Evolutionary conservation across 2,888 invertebrate genomes (phyloP).

Genomic region (Venusia cambrica): DNA sequence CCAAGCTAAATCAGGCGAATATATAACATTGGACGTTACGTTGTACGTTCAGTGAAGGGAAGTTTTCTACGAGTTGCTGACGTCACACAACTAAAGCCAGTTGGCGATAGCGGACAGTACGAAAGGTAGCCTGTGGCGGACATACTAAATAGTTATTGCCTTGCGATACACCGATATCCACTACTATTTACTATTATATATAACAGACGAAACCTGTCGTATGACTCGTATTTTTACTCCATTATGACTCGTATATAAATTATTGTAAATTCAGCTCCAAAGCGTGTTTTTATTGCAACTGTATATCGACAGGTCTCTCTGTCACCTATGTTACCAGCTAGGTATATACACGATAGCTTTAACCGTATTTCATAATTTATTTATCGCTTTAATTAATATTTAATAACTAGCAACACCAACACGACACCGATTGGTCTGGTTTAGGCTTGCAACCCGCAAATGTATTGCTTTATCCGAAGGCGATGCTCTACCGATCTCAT

Average conservation of each 20-base stretch:
- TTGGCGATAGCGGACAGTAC: slow-evolving; percentile 11
- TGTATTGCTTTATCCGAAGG: slow-evolving; percentile 57
- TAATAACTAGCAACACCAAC: slow-evolving; percentile 65
- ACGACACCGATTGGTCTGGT: slow-evolving; percentile 75
- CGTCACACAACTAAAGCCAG: slow-evolving; percentile 24
- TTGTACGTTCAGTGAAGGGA: slow-evolving; percentile 19
- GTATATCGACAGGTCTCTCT: slow-evolving; percentile 29
- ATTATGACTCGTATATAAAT: not conserved
- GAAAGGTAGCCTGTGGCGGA: slow-evolving; percentile 12
- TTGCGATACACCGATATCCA: slow-evolving; percentile 52
- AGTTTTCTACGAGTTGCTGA: slow-evolving; percentile 17
- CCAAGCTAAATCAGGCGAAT: slow-evolving; percentile 44
- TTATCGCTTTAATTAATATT: slow-evolving; percentile 45
- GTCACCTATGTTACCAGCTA: slow-evolving; percentile 41
- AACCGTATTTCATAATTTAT: slow-evolving; percentile 46
- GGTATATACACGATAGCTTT: slow-evolving; percentile 53
- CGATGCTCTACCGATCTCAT: slow-evolving; percentile 17
- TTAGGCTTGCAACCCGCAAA: slow-evolving; percentile 54
- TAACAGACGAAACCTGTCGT: slow-evolving; percentile 23
- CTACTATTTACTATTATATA: slow-evolving; percentile 34
- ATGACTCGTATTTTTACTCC: not conserved
- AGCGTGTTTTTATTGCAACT: slow-evolving; percentile 1
- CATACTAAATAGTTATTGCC: slow-evolving; percentile 48
- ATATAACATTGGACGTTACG: slow-evolving; percentile 36
- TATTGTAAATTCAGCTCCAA: slow-evolving; percentile 7